Percentiles rank a stretch among this genome's conserved stretches.
phyloP scores from a whole-genome alignment of 2,113 vertebrate species.

The Rhynchopsitta pachyrhyncha region DNA sequence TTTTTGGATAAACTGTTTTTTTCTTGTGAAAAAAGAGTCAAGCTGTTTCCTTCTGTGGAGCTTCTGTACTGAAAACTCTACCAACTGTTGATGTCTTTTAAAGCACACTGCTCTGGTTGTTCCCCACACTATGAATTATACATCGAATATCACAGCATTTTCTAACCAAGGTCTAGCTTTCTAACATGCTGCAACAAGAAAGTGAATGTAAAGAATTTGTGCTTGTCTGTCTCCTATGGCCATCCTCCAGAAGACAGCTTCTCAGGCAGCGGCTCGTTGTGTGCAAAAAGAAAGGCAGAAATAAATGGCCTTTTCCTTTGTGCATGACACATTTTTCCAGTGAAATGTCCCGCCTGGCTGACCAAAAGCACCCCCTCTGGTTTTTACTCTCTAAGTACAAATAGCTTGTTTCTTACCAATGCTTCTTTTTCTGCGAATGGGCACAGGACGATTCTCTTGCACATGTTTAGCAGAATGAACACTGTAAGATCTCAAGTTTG shows the following conservation, averaged over 20 bases:
- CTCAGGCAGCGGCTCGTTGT: conserved; percentile 8
- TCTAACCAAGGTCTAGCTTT: conserved; percentile 60
- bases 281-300: conserved; percentile 31
- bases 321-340: conserved; percentile 1
- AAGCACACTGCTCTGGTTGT: conserved; percentile 30
- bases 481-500: conserved; percentile 80
- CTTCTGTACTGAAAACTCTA: conserved; percentile 65
- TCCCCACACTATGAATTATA: conserved; percentile 47
- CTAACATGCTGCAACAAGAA: conserved; percentile 84
- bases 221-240: conserved; percentile 64
- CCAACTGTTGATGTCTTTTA: conserved; percentile 60
- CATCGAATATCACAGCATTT: conserved; percentile 48
- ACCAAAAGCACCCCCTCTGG: neutral
- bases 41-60: conserved; percentile 66
- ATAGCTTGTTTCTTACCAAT: conserved; percentile 83
- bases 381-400: neutral
- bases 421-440: conserved; percentile 90
- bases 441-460: conserved; percentile 85
- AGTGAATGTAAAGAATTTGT: conserved; percentile 89
- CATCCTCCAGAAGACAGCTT: conserved; percentile 62
- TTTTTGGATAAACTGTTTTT: conserved; percentile 45
- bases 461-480: conserved; percentile 77
- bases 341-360: conserved; percentile 21
- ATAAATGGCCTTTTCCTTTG: neutral
- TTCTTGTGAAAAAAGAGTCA: conserved; percentile 52